Conservation (phyloP, 2,888 invertebrate genomes). For the Mesorhabditis sp. region DNA sequence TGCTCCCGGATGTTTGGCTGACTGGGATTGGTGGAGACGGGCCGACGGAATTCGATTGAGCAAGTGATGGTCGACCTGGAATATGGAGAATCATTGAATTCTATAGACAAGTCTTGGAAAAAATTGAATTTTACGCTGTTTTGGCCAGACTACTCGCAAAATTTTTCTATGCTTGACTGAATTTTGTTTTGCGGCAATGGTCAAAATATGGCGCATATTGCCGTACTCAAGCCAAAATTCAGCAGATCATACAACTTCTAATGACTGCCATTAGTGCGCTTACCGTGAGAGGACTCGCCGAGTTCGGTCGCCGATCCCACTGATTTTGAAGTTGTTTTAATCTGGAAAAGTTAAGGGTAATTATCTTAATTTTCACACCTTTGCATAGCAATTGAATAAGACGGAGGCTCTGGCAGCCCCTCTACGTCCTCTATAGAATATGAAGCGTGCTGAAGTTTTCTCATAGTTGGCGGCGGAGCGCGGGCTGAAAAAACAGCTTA, state of each 20-base stretch:
- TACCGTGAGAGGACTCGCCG: not conserved
- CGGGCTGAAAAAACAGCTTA: not conserved
- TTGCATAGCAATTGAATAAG: conserved; percentile 36
- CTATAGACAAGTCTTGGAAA: not conserved
- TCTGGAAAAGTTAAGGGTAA: conserved; percentile 1
- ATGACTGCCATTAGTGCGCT: not conserved
- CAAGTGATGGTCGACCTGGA: not conserved
- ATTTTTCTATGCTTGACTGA: too few species aligned
- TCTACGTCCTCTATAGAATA: conserved; percentile 33
- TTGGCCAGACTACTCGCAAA: too few species aligned
- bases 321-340: not conserved
- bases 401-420: conserved; percentile 33
- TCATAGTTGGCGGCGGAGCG: not conserved
- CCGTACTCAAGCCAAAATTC: too few species aligned
- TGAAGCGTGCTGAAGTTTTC: conserved; percentile 7
- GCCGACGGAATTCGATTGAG: conserved; percentile 2
- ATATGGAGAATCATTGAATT: not conserved
- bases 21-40: conserved; percentile 1
- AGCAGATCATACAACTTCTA: not conserved
- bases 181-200: too few species aligned
- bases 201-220: too few species aligned
- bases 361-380: conserved; percentile 10
- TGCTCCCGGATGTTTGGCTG: not conserved
- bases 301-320: not conserved
- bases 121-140: too few species aligned